phyloP scores from a whole-genome alignment of 2,797 vertebrate genomes.

The Aselliscus stoliczkanus region DNA sequence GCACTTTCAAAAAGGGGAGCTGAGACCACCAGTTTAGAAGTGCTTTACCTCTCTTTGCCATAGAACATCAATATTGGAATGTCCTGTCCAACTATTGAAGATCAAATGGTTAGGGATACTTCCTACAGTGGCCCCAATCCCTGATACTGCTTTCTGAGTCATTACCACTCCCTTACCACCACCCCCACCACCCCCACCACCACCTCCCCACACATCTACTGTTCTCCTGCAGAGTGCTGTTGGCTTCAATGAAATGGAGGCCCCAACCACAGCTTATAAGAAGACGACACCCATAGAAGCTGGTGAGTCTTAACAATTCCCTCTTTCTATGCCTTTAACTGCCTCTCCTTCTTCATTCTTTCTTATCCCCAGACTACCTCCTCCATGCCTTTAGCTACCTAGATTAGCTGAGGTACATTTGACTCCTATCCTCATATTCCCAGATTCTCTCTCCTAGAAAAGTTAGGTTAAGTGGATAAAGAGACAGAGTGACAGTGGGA shows the following conservation, averaged over 20 bases:
- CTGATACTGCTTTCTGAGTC: background rate
- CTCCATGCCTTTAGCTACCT: background rate
- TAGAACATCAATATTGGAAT: background rate
- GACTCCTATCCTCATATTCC: background rate
- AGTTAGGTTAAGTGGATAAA: background rate
- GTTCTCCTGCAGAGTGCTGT: slow-evolving; percentile 85
- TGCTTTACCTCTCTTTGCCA: background rate
- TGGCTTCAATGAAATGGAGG: slow-evolving; percentile 90
- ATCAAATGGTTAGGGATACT: background rate
- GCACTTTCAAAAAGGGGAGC: background rate
- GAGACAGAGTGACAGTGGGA: background rate
- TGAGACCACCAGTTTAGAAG: background rate
- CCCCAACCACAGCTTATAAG: slow-evolving; percentile 88
- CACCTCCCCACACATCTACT: background rate
- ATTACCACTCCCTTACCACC: background rate
- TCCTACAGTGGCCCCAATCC: background rate
- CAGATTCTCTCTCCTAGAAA: background rate
- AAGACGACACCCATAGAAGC: slow-evolving; percentile 91
- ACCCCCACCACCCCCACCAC: too few relatives aligned
- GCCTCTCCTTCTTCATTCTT: background rate
- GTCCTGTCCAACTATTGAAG: background rate
- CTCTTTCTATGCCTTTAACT: background rate
- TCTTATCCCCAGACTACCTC: background rate
- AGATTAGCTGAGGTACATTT: background rate
- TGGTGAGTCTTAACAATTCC: slow-evolving; percentile 82